Evolutionary conservation across 92 coral and sea anemone genomes (phyloP).

Genomic region (Phymanthus crucifer): DNA sequence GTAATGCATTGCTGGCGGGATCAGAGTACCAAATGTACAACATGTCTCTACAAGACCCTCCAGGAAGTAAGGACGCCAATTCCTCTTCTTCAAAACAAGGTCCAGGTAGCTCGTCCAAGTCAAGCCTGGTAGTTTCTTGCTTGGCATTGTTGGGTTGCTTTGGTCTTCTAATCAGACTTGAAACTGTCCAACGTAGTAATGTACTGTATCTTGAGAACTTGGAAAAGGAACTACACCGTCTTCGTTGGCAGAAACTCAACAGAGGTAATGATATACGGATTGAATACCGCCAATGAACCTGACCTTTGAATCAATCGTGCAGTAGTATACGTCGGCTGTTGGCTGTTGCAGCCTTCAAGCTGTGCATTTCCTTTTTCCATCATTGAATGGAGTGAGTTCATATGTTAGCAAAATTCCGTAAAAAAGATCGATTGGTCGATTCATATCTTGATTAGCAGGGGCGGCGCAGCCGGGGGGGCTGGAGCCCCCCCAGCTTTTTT

Average conservation of each 20-base stretch:
- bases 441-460: too few relatives aligned
- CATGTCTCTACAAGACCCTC: background rate
- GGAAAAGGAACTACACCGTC: background rate
- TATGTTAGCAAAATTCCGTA: too few relatives aligned
- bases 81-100: background rate
- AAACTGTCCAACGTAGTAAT: constrained; percentile 11
- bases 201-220: constrained; percentile 4
- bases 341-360: too few relatives aligned
- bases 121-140: background rate
- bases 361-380: too few relatives aligned
- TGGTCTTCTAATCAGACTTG: constrained; percentile 12
- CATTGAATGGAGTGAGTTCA: too few relatives aligned
- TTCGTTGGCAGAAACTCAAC: constrained; percentile 6
- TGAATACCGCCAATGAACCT: background rate
- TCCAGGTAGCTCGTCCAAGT: background rate
- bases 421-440: too few relatives aligned
- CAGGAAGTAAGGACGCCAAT: background rate
- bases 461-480: too few relatives aligned
- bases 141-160: constrained; percentile 5
- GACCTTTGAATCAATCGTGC: background rate
- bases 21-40: too few relatives aligned
- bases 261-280: constrained; percentile 1
- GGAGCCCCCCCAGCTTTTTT: too few relatives aligned
- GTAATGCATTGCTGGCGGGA: too few relatives aligned
- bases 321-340: too few relatives aligned